Percentiles rank a stretch among this genome's conserved stretches.
Evolutionary conservation across 1,140 invertebrate species (phyloP).

Genomic region (Saccostrea echinata): DNA sequence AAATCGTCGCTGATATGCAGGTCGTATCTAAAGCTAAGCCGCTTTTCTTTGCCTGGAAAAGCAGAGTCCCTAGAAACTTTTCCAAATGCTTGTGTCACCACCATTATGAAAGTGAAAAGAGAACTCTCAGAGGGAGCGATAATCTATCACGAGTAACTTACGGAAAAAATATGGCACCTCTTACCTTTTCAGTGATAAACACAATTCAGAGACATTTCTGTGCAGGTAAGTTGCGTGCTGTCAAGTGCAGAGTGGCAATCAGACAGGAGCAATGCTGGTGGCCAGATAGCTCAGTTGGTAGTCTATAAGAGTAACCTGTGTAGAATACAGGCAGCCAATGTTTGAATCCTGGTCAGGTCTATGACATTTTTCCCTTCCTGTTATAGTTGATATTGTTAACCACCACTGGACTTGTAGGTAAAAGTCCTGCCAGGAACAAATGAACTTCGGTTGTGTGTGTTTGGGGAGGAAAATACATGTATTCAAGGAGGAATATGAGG

Average conservation of each 20-base stretch:
- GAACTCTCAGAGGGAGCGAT: background rate
- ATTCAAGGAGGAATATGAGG: too few relatives aligned
- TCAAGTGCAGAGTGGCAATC: background rate
- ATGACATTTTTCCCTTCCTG: too few relatives aligned
- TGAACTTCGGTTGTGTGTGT: too few relatives aligned
- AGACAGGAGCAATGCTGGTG: too few relatives aligned
- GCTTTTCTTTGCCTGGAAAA: background rate
- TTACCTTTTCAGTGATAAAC: slow-evolving; percentile 4
- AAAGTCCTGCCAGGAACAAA: too few relatives aligned
- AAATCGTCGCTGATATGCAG: slow-evolving; percentile 20
- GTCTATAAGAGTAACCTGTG: too few relatives aligned
- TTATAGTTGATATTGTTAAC: too few relatives aligned
- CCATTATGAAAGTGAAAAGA: background rate
- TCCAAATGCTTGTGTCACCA: background rate
- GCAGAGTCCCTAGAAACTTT: background rate
- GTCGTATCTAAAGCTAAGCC: background rate
- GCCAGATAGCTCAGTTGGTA: too few relatives aligned
- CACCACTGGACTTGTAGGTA: too few relatives aligned
- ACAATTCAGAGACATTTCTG: slow-evolving; percentile 1
- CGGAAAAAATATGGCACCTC: background rate
- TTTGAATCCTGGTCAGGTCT: too few relatives aligned
- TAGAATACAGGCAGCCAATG: background rate
- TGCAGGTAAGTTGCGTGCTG: background rate
- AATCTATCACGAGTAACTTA: background rate
- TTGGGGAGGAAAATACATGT: too few relatives aligned